Evolutionary conservation across 2,888 invertebrate genomes (phyloP), one percentile per base, ranked within the genome.

Genomic region (Baccha elongata): DNA sequence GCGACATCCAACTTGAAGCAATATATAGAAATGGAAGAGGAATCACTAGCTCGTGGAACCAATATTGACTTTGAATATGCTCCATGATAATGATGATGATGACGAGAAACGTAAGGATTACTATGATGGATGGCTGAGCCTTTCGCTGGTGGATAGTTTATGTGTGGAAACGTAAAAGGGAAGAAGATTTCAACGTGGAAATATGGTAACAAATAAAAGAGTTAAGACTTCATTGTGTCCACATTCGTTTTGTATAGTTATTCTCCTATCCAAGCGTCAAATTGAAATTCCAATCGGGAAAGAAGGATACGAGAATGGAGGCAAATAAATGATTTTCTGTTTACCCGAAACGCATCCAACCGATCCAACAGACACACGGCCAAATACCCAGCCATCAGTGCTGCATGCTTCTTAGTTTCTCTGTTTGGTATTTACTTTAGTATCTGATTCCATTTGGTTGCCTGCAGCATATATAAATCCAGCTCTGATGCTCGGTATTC

Each of bases 11-110:
- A 15, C 10, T 1, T 10, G 13, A 13, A 8, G 11, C 1, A 29
- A 53, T 19, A 13, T 4, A 10, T 6, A 19, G 29, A 40, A 52
- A 55, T 35, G 26, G 21, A 32, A 21, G 44, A 17, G 58, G 21
- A 64, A 46, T 58, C 55, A 26, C 55, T 58, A 11, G 68, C 68
- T 62, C 37, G 76, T 46, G 48, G 13, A 72, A 67, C 67, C 67
- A 83, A 83, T 83, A 76, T 83, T 83, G 83, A 78, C 83, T 83
- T 78, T 68, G 67, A 83, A 83, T 83, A 83, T 76, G 76, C 83
- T 76, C 42, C 72, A 76, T 48, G 68, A 72, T 78, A 72, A 83
- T 76, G 72, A 62, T 68, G 58, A 73, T 65, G 81, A 67, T 68
- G 83, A 76, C 64, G 62, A 76, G 71, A 67, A 72, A 46, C 81